A percentile compares a stretch with the other conserved stretches of the same genome.
phyloP scores from a whole-genome alignment of 2,113 vertebrate species.

The Terrapene triunguis region DNA sequence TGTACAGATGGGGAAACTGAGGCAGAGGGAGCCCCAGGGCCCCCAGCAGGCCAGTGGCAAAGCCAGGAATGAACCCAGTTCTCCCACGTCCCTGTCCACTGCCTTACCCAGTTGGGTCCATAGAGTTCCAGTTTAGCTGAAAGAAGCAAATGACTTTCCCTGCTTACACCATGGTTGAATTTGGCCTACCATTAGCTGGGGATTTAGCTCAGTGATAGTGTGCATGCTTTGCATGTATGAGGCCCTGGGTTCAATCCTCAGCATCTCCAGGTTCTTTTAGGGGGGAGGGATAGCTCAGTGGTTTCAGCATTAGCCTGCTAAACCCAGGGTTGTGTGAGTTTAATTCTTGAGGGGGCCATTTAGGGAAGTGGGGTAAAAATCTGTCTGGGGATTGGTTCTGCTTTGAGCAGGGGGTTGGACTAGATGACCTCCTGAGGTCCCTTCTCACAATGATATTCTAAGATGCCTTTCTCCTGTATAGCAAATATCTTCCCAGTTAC shows the following conservation, averaged over 20 bases:
- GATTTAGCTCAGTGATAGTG: constrained; percentile 79
- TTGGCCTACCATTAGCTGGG: background rate
- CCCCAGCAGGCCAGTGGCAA: background rate
- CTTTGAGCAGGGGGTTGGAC: no score
- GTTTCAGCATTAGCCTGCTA: no score
- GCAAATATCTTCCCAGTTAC: background rate
- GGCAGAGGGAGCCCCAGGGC: no score
- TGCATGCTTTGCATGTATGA: constrained; percentile 84
- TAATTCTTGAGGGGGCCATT: no score
- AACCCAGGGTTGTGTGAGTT: no score
- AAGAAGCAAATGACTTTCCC: background rate
- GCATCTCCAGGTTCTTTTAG: constrained; percentile 77
- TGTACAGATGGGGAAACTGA: background rate
- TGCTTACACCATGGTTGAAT: background rate
- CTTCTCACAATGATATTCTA: no score
- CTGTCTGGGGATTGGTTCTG: no score
- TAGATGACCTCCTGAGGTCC: no score
- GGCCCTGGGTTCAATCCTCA: constrained; percentile 87
- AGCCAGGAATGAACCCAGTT: background rate
- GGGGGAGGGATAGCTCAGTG: no score
- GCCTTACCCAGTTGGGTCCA: background rate
- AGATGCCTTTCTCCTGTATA: background rate
- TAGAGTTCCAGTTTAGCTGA: background rate
- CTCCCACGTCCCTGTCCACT: background rate
- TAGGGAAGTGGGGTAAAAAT: no score